A percentile compares a stretch with the other conserved stretches of the same genome.
Evolutionary conservation across 2,113 vertebrate species (phyloP).

Genomic region (Tretioscincus oriximinensis): DNA sequence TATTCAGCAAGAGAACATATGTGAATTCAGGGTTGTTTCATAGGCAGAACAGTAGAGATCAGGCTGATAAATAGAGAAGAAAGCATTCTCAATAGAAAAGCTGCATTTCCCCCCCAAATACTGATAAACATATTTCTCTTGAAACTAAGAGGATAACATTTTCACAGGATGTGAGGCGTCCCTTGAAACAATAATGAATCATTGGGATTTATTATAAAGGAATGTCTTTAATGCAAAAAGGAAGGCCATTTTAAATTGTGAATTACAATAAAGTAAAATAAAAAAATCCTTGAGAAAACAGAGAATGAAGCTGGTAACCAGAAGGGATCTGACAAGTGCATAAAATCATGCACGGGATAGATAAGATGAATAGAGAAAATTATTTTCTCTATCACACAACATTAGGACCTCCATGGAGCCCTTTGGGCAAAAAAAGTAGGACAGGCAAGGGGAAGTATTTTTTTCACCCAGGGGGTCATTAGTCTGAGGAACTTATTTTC

Average conservation of each 20-base stretch:
- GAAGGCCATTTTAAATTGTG: background rate
- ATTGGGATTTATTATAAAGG: slow-evolving; percentile 11
- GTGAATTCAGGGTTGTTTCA: background rate
- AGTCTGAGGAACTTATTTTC: no score
- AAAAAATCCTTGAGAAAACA: background rate
- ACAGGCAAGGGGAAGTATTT: no score
- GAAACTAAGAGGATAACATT: slow-evolving; percentile 9
- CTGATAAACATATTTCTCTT: slow-evolving; percentile 25
- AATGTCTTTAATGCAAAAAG: slow-evolving; percentile 21
- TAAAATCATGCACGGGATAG: no score
- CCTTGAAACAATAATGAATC: slow-evolving; percentile 15
- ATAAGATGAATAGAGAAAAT: no score
- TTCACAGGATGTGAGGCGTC: background rate
- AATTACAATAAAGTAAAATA: background rate
- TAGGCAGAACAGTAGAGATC: background rate
- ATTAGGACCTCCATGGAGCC: no score
- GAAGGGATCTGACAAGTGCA: no score
- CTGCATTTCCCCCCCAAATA: slow-evolving; percentile 2
- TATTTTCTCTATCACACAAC: no score
- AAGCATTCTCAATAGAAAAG: background rate
- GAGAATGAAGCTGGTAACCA: no score
- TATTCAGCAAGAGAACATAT: background rate
- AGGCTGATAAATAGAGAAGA: slow-evolving; percentile 24
- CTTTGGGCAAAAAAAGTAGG: no score
- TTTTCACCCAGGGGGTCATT: no score